Conservation (phyloP, 2,113 vertebrate genomes). For the Thryonomys swinderianus region DNA sequence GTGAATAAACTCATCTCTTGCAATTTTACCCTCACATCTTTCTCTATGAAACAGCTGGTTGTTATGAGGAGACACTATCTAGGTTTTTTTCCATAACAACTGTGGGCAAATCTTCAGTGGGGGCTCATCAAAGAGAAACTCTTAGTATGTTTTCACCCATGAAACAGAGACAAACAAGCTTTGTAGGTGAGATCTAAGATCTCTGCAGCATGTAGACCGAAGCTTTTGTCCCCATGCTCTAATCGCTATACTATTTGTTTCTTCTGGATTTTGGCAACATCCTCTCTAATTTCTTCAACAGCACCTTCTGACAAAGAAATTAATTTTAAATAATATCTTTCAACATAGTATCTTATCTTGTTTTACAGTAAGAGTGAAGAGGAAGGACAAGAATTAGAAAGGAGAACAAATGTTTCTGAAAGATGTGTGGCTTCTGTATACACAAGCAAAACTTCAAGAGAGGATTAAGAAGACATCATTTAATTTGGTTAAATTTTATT, state of each 20-base stretch:
- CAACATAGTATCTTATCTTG: slow-evolving; percentile 37
- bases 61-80: slow-evolving; percentile 23
- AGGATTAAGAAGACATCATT: not conserved
- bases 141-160: slow-evolving; percentile 13
- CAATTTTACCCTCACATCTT: slow-evolving; percentile 5
- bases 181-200: not conserved
- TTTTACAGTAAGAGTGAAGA: slow-evolving; percentile 11
- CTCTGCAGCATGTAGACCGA: not conserved
- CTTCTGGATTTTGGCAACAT: not conserved
- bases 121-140: not conserved
- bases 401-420: slow-evolving; percentile 51
- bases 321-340: slow-evolving; percentile 33
- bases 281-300: slow-evolving; percentile 34
- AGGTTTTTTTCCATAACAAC: not conserved
- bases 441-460: not conserved
- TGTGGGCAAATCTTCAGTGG: not conserved
- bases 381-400: not conserved
- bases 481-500: slow-evolving; percentile 27
- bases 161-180: slow-evolving; percentile 31
- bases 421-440: not conserved
- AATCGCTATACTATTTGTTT: not conserved
- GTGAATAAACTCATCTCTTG: slow-evolving; percentile 21
- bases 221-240: not conserved
- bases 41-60: slow-evolving; percentile 54
- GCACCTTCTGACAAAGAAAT: slow-evolving; percentile 54